Evolutionary conservation across 2,888 invertebrate genomes (phyloP).

Genomic region (Ennomos fuscantarius): DNA sequence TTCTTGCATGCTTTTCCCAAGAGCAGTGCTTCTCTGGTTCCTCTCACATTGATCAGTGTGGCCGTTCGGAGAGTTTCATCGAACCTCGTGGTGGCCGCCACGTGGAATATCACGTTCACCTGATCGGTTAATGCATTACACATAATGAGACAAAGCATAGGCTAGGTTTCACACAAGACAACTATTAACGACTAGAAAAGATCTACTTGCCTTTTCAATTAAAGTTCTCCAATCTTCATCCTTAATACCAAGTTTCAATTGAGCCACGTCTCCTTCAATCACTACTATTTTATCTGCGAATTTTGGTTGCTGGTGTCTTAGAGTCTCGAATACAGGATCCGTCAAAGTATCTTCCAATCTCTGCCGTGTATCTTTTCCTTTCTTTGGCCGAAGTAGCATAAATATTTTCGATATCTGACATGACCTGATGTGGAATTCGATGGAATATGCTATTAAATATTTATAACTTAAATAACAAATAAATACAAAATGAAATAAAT

Average conservation of each 20-base stretch:
- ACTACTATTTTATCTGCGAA: slow-evolving; percentile 19
- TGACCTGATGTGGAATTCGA: background rate
- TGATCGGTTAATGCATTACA: slow-evolving; percentile 13
- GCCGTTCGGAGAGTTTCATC: slow-evolving; percentile 93
- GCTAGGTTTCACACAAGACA: too few relatives aligned
- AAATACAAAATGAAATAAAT: too few relatives aligned
- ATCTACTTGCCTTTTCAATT: slow-evolving; percentile 20
- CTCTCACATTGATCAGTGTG: slow-evolving; percentile 93
- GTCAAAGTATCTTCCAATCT: slow-evolving; percentile 1
- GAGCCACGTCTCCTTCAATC: slow-evolving; percentile 18
- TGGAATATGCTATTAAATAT: background rate
- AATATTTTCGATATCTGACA: slow-evolving; percentile 12
- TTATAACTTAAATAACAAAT: too few relatives aligned
- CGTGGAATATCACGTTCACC: slow-evolving; percentile 61
- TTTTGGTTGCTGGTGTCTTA: slow-evolving; percentile 20
- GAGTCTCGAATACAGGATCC: slow-evolving; percentile 14
- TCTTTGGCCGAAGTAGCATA: slow-evolving; percentile 4
- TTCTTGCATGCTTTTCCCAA: slow-evolving; percentile 23
- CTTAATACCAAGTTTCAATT: slow-evolving; percentile 16
- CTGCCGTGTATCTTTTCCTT: slow-evolving; percentile 5
- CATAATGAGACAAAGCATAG: too few relatives aligned
- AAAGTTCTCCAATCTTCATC: slow-evolving; percentile 20
- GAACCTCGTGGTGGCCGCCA: slow-evolving; percentile 87
- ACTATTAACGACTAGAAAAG: too few relatives aligned
- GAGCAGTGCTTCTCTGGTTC: slow-evolving; percentile 86